Conservation (phyloP, 2,113 vertebrate genomes). For the Heptranchias perlo region DNA sequence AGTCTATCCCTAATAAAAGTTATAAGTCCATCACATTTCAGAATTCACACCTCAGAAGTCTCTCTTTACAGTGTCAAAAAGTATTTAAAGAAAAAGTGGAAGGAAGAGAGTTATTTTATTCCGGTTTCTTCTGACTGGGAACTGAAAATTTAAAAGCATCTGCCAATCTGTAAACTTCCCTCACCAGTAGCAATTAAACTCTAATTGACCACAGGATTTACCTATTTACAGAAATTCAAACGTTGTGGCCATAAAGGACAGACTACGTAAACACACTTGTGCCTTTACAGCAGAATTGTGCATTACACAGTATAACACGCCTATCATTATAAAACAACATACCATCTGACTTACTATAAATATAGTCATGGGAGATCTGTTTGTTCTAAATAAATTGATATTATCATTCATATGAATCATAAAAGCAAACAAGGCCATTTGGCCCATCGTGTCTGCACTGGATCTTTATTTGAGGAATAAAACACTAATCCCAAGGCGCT, state of each 20-base stretch:
- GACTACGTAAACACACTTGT: neutral
- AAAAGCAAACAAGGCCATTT: neutral
- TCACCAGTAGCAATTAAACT: neutral
- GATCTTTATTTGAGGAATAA: neutral
- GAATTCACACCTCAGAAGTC: no score
- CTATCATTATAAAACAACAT: neutral
- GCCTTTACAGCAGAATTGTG: neutral
- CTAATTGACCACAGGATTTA: neutral
- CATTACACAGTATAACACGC: neutral
- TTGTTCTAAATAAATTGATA: neutral
- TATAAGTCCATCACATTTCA: neutral
- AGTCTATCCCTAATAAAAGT: neutral
- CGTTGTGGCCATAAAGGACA: neutral
- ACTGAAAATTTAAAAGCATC: neutral
- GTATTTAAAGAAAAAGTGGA: neutral
- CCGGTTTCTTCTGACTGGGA: neutral
- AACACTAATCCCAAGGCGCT: neutral
- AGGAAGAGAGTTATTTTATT: neutral
- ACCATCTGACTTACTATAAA: neutral
- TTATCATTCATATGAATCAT: neutral
- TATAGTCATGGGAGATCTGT: neutral
- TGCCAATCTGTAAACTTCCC: neutral
- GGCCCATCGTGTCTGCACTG: neutral
- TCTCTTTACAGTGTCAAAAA: neutral
- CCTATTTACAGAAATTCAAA: neutral